A percentile compares a stretch with the other conserved stretches of the same genome.
phyloP scores from a whole-genome alignment of 2,797 vertebrate genomes.

The Chlorospingus semifuscus region DNA sequence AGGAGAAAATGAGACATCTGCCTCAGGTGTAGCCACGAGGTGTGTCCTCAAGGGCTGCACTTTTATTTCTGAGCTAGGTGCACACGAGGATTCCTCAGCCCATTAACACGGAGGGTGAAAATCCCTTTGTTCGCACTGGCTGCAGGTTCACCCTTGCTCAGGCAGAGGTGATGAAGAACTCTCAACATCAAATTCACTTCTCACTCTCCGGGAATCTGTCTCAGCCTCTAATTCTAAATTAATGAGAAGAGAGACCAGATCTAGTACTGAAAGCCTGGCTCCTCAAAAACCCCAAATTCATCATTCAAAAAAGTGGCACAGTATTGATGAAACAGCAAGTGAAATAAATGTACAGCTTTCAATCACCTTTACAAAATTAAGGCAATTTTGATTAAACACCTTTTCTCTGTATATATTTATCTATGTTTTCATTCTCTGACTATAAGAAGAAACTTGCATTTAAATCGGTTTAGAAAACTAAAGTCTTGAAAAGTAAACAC shows the following conservation, averaged over 20 bases:
- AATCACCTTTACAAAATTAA: neutral
- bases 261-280: neutral
- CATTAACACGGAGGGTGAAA: neutral
- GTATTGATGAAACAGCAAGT: neutral
- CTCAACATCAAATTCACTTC: neutral
- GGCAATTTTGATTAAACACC: neutral
- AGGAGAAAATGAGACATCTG: conserved; percentile 40
- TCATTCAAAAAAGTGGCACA: neutral
- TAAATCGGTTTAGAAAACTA: neutral
- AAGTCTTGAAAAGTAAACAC: neutral
- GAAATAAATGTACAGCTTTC: neutral
- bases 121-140: neutral
- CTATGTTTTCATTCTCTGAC: neutral
- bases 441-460: neutral
- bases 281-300: neutral
- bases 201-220: neutral
- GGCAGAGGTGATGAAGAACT: neutral
- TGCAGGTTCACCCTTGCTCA: neutral
- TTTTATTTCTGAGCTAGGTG: neutral
- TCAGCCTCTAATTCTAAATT: neutral
- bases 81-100: neutral
- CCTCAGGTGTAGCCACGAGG: neutral
- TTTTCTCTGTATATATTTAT: neutral
- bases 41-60: neutral
- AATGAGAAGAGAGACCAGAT: neutral